Evolutionary conservation across 2,888 invertebrate species (phyloP).

Genomic region (Galeopsomyia nigrocyanea): DNA sequence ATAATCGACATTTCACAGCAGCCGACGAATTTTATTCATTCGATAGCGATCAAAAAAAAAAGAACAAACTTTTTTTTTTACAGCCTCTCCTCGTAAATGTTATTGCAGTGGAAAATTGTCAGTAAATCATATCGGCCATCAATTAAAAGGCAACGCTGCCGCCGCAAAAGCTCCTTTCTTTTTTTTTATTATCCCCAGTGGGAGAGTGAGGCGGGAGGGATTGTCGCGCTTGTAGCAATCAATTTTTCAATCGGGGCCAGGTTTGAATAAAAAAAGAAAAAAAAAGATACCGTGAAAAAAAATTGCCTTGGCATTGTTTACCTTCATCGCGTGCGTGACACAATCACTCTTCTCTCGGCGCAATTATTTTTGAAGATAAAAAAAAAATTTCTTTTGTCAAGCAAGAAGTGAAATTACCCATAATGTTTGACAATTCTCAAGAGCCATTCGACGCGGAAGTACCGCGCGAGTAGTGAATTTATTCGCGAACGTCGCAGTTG

Average conservation of each 20-base stretch:
- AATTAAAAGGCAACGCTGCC: conserved; percentile 9
- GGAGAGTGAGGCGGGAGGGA: background rate
- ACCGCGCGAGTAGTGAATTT: too few species aligned
- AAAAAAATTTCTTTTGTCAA: too few species aligned
- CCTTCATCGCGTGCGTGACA: conserved; percentile 1
- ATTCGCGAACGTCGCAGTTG: too few species aligned
- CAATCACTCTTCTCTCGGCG: conserved; percentile 16
- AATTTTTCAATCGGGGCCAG: conserved; percentile 29
- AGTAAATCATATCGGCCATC: conserved; percentile 5
- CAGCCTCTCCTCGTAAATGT: too few species aligned
- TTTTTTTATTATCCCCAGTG: conserved; percentile 10
- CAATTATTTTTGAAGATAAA: background rate
- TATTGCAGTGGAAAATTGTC: background rate
- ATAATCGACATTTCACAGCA: too few species aligned
- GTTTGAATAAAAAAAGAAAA: conserved; percentile 8
- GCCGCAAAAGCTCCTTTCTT: conserved; percentile 18
- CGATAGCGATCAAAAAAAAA: too few species aligned
- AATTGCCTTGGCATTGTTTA: background rate
- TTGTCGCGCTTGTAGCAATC: background rate
- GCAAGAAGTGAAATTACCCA: too few species aligned
- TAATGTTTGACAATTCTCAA: too few species aligned
- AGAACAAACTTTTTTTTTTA: too few species aligned
- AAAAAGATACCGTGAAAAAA: conserved; percentile 28
- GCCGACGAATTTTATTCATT: too few species aligned
- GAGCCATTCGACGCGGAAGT: too few species aligned